Base-by-base conservation (phyloP, 35 echinoderm and acorn worm genomes). In the Apostichopus parvimensis region DNA sequence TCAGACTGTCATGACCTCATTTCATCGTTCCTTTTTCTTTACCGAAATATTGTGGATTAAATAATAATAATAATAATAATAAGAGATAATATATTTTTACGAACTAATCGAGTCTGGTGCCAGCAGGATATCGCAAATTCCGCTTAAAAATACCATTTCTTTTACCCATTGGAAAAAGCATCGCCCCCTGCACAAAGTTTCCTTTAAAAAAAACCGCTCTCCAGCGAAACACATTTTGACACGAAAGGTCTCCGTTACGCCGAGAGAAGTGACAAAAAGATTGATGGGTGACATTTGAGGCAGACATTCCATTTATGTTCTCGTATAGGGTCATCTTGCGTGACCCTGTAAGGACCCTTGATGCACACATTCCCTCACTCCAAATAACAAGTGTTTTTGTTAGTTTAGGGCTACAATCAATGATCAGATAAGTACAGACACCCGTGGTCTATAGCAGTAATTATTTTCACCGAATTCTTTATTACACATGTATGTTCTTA, bases 271-370 rank as follows among this genome's bases (percentile, higher is more conserved):
- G 79, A n/a, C 79, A 82, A 56, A 82, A 55, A 82, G 79, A 82
- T 82, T 82, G 79, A 82, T 82, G 79, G 79, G 28, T 82, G 79
- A 82, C 79, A 82, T 56, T 45, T 82, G 79, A 82, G 79, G 55
- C 79, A 82, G 54, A 54, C 79, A 55, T 82, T 34, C 79, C 11
- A 55, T 82, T 82, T 82, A 82, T 56, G 79, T 82, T 53, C 79
- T 82, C 79, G 54, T 54, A 54, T 54, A 17, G 52, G 79, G 79
- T 82, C 79, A 82, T 82, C 79, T 82, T 54, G 10, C 55, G 18
- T 82, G 79, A 82, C 79, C 79, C 15, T 34, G 79, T 82, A 45
- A 18, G 64, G 64, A 68, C 64, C 64, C 64, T 68, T 68, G 64
- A 11, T 14, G 64, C 64, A 68, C 11, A 68, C 12, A 18, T 68